These are phyloP conservation scores for Ranitomeya imitator DNA, from an alignment of 2,113 vertebrate species.

Conservation along the genomic window DNA sequence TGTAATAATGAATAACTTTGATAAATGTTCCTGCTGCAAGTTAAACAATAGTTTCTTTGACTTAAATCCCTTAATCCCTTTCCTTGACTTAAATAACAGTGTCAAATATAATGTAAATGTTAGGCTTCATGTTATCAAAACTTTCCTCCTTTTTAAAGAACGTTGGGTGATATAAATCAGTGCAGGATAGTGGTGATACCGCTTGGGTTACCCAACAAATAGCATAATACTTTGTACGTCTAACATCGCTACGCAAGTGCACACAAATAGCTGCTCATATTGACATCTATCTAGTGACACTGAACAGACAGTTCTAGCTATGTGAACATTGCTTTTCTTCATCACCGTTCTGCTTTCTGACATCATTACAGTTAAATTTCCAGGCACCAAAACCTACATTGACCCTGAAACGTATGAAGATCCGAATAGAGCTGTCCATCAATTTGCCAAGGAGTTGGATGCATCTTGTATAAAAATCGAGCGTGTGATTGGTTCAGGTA, in stretches of 20 bases:
- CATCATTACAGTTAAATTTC: constrained; percentile 99
- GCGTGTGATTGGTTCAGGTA: constrained; percentile 97
- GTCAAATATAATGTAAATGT: not conserved
- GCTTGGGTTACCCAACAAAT: constrained; percentile 1
- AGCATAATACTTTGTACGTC: not conserved
- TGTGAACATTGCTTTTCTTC: constrained; percentile 83
- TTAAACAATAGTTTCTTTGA: no score
- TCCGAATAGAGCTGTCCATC: constrained; percentile 98
- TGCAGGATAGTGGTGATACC: not conserved
- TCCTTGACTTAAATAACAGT: no score
- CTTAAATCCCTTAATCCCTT: no score
- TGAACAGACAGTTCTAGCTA: constrained; percentile 79
- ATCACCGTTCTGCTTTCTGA: constrained; percentile 97
- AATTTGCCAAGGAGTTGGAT: constrained; percentile 99
- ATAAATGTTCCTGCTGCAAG: no score
- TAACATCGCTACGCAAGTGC: constrained; percentile 57
- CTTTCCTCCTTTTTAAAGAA: not conserved
- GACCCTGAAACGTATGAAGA: constrained; percentile 99
- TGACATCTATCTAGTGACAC: constrained; percentile 71
- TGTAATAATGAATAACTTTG: no score
- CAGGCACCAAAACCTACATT: constrained; percentile 99
- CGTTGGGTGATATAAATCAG: not conserved
- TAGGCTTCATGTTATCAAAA: not conserved
- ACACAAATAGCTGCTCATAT: constrained; percentile 61
- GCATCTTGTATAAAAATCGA: constrained; percentile 99